A percentile compares a stretch with the other conserved stretches of the same genome.
These are phyloP conservation scores for Delichon dasypus DNA, from an alignment of 2,797 vertebrate genomes.

Conservation along the genomic window DNA sequence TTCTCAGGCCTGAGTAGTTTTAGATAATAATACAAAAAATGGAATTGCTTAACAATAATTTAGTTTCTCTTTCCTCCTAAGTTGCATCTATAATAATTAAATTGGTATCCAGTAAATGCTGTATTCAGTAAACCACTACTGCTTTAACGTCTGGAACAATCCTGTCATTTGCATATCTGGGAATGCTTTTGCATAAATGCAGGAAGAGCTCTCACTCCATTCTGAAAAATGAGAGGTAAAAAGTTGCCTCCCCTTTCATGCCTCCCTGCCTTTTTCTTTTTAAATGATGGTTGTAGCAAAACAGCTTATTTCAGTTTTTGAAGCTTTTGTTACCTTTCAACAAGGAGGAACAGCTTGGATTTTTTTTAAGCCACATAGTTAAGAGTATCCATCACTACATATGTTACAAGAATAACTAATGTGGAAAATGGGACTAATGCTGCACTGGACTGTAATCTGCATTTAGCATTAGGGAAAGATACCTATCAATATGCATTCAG, in stretches of 20 bases:
- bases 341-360: not conserved
- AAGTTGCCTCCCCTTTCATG: not conserved
- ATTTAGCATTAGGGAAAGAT: not conserved
- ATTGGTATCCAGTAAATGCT: not conserved
- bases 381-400: not conserved
- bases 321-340: not conserved
- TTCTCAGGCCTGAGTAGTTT: not conserved
- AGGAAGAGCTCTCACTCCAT: not conserved
- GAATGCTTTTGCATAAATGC: not conserved
- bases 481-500: not conserved
- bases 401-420: not conserved
- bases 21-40: not conserved
- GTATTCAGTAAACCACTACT: not conserved
- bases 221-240: not conserved
- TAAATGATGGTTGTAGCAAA: not conserved
- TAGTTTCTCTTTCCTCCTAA: not conserved
- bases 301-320: not conserved
- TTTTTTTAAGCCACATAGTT: not conserved
- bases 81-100: not conserved
- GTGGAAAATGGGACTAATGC: not conserved
- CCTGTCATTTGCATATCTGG: not conserved
- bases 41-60: not conserved
- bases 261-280: fast-evolving
- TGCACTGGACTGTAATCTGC: not conserved
- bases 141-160: not conserved